A percentile compares a stretch with the other conserved stretches of the same genome.
Conservation (phyloP, 2,113 vertebrate genomes). For the Dendrocopos noguchii region DNA sequence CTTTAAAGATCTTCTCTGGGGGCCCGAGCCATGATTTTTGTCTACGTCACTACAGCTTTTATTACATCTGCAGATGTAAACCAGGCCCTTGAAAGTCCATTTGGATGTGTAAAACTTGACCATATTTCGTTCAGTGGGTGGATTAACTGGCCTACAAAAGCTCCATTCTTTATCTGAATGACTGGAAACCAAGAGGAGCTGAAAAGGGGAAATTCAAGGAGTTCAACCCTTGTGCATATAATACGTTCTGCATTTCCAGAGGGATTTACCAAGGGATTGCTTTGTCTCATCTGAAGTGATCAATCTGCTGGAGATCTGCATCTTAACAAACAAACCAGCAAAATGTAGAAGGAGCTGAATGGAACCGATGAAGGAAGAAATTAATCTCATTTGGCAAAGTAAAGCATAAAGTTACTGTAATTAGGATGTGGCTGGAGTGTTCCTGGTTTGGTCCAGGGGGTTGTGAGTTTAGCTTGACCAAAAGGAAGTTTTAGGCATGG, state of each 20-base stretch:
- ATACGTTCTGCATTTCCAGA: slow-evolving; percentile 53
- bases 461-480: background rate
- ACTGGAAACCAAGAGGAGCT: slow-evolving; percentile 54
- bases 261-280: slow-evolving; percentile 53
- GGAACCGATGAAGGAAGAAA: slow-evolving; percentile 29
- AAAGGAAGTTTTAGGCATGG: background rate
- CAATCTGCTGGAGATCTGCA: slow-evolving; percentile 47
- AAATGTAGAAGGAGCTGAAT: slow-evolving; percentile 41
- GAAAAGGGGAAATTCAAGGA: slow-evolving; percentile 59
- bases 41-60: slow-evolving; percentile 18
- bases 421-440: background rate
- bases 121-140: slow-evolving; percentile 60
- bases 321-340: slow-evolving; percentile 40
- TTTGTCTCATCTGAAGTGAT: slow-evolving; percentile 64
- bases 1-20: slow-evolving; percentile 43
- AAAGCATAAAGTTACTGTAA: slow-evolving; percentile 50
- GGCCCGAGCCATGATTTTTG: slow-evolving; percentile 23
- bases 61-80: slow-evolving; percentile 51
- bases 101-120: slow-evolving; percentile 47
- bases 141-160: slow-evolving; percentile 63
- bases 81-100: slow-evolving; percentile 31
- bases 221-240: slow-evolving; percentile 25
- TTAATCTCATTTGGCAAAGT: slow-evolving; percentile 18
- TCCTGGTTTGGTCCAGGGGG: background rate
- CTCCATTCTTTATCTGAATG: slow-evolving; percentile 59